Evolutionary conservation across 2,888 invertebrate genomes (phyloP).

Genomic region (Idaea biselata): DNA sequence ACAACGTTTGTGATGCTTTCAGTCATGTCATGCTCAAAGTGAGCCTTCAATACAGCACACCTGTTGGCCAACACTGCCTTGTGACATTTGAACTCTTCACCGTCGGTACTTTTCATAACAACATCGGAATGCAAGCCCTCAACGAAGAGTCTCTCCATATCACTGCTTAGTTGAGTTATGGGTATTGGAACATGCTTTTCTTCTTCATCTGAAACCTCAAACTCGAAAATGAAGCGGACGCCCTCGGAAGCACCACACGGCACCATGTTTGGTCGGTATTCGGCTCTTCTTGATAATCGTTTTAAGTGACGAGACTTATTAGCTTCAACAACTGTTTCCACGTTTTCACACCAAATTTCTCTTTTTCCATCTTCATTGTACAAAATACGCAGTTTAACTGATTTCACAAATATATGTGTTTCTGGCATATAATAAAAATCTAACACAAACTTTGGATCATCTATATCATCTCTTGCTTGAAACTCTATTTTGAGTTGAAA

Average conservation of each 20-base stretch:
- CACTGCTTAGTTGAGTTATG: not conserved
- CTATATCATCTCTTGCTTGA: not conserved
- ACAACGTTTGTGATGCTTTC: slow-evolving; percentile 10
- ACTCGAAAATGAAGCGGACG: not conserved
- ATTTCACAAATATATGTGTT: not conserved
- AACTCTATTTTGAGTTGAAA: not conserved
- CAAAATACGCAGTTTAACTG: not conserved
- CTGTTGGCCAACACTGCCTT: slow-evolving; percentile 5
- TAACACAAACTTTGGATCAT: not conserved
- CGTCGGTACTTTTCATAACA: slow-evolving; percentile 8
- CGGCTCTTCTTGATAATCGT: not conserved
- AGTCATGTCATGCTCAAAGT: slow-evolving; percentile 5
- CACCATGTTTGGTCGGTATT: too few relatives aligned
- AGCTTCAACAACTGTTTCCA: not conserved
- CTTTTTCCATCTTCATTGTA: too few relatives aligned
- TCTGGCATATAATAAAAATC: not conserved
- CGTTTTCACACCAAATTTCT: too few relatives aligned
- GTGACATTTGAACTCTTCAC: slow-evolving; percentile 6
- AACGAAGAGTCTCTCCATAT: not conserved
- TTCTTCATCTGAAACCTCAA: not conserved
- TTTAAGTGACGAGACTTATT: not conserved
- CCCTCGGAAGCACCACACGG: not conserved
- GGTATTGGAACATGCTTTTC: not conserved
- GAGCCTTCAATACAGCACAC: slow-evolving; percentile 9
- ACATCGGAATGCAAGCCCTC: slow-evolving; percentile 5